Evolutionary conservation across 2,888 invertebrate genomes (phyloP).

Genomic region (Cynaeus angustus): DNA sequence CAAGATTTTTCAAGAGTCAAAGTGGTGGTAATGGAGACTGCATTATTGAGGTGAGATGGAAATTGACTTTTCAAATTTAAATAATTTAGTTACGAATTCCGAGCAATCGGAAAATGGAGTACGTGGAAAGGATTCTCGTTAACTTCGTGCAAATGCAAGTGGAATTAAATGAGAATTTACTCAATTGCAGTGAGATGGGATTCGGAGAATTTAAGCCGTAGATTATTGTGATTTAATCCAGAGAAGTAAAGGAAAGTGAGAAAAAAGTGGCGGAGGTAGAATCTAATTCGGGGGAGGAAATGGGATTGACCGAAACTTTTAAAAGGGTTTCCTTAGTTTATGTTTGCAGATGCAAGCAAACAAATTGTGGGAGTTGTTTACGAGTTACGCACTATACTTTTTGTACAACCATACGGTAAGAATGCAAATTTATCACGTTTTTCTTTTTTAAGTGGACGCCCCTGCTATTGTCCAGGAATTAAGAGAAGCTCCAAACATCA

Average conservation of each 20-base stretch:
- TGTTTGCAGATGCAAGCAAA: background rate
- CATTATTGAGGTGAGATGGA: background rate
- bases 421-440: too few species aligned
- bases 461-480: too few species aligned
- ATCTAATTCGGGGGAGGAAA: background rate
- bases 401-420: too few species aligned
- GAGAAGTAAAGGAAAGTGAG: background rate
- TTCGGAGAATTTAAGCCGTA: conserved; percentile 3
- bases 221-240: conserved; percentile 9
- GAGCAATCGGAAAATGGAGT: conserved; percentile 5
- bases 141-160: conserved; percentile 30
- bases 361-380: too few species aligned
- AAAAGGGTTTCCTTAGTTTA: background rate
- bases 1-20: conserved; percentile 7
- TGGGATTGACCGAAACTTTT: background rate
- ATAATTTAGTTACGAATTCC: conserved; percentile 16
- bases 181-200: conserved; percentile 3
- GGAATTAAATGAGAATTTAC: conserved; percentile 36
- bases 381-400: too few species aligned
- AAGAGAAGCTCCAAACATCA: too few species aligned
- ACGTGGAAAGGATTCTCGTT: conserved; percentile 15
- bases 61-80: conserved; percentile 12
- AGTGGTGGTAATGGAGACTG: background rate
- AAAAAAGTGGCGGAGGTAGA: background rate
- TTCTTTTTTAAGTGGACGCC: too few species aligned